Conservation (phyloP, 2,888 invertebrate genomes). For the Meta bourneti region DNA sequence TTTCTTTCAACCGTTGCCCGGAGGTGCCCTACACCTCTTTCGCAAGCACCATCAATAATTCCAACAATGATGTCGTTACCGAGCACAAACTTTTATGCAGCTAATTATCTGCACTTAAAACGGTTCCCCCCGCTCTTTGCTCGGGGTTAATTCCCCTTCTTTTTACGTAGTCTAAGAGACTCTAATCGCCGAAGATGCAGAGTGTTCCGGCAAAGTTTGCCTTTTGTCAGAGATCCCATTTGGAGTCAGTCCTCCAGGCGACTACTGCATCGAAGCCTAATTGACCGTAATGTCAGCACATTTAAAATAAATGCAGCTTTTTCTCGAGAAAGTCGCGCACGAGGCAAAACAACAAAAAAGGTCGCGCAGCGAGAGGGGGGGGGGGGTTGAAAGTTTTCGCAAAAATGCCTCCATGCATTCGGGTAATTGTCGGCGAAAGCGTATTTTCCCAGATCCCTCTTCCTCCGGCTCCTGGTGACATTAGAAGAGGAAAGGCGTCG, state of each 20-base stretch:
- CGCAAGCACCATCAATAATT: conserved; percentile 5
- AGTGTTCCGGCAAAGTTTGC: background rate
- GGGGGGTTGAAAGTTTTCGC: conserved; percentile 4
- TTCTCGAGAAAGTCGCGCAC: background rate
- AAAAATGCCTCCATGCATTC: conserved; percentile 15
- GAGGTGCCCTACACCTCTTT: too few relatives aligned
- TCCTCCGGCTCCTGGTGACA: conserved; percentile 5
- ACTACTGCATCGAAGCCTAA: conserved; percentile 25
- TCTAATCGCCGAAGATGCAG: conserved; percentile 10
- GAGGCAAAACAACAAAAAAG: background rate
- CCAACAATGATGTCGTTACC: conserved; percentile 12
- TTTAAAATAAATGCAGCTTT: conserved; percentile 12
- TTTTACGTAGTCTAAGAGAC: conserved; percentile 18
- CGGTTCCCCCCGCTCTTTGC: conserved; percentile 6
- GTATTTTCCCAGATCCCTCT: conserved; percentile 12
- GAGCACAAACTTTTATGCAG: background rate
- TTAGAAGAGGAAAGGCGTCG: background rate
- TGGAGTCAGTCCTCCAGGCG: background rate
- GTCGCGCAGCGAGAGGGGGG: background rate
- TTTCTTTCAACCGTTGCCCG: too few relatives aligned
- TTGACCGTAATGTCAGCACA: conserved; percentile 56
- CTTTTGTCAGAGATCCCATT: conserved; percentile 13
- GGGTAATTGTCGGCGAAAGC: conserved; percentile 61
- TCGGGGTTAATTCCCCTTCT: background rate
- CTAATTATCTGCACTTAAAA: conserved; percentile 54